Evolutionary conservation across 2,797 vertebrate species (phyloP).

Genomic region (Melanotaenia pygmaea): DNA sequence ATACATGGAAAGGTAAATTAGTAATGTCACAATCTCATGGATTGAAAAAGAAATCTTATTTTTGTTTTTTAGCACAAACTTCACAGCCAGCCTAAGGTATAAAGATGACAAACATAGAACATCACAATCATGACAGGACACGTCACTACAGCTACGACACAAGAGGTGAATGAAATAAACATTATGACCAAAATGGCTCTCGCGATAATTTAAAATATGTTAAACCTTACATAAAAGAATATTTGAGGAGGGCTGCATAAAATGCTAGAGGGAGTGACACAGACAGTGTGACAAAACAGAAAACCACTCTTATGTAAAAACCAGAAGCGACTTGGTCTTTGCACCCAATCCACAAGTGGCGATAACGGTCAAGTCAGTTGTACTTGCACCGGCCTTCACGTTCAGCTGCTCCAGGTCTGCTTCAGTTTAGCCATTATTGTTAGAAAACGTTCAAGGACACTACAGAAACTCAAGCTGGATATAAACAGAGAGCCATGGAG

Average conservation of each 20-base stretch:
- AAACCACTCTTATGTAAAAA: conserved; percentile 43
- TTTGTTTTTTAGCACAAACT: conserved; percentile 30
- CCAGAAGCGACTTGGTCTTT: conserved; percentile 49
- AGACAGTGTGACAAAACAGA: conserved; percentile 64
- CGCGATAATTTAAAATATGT: conserved; percentile 23
- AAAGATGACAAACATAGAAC: conserved; percentile 49
- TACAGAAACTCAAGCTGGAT: conserved; percentile 48
- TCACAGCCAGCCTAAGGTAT: conserved; percentile 52
- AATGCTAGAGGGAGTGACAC: conserved; percentile 22
- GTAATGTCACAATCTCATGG: conserved; percentile 40
- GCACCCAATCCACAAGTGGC: conserved; percentile 40
- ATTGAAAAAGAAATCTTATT: conserved; percentile 22
- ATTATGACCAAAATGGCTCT: conserved; percentile 39
- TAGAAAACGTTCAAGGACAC: conserved; percentile 56
- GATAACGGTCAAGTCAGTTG: conserved; percentile 56
- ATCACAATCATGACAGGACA: conserved; percentile 60
- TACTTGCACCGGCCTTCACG: conserved; percentile 59
- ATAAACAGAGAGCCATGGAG: conserved; percentile 39
- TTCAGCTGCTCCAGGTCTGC: conserved; percentile 46
- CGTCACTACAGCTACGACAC: conserved; percentile 44
- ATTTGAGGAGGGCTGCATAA: conserved; percentile 8
- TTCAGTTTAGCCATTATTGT: conserved; percentile 48
- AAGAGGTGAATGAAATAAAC: conserved; percentile 27
- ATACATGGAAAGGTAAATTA: conserved; percentile 55
- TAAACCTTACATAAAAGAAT: conserved; percentile 27